Base-by-base conservation (phyloP, 2,797 vertebrate species). In the Lates japonicus region DNA sequence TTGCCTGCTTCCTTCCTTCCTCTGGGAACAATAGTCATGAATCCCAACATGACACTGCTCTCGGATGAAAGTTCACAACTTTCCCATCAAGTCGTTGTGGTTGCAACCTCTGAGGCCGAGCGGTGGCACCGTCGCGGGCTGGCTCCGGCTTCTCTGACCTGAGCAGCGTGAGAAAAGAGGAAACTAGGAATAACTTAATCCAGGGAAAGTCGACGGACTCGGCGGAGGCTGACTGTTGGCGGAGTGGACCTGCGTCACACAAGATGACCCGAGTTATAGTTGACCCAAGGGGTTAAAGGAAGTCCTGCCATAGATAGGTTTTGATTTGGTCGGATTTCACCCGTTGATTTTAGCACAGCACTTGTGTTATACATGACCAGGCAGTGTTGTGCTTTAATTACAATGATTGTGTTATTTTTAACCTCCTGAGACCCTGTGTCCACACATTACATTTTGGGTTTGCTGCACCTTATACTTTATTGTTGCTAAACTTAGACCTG, bases 111-210 rank as follows among this genome's bases (percentile, higher is more conserved):
- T 57, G 54, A 64, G 68, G n/a, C 61, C 29, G 2, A 6, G 54
- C 61, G 16, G 60, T 57, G 82, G 74, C 81, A 76, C 80, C 70
- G 12, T 81, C 61, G 25, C 4, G 46, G 37, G 37, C 81, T 44
- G 25, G 39, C 64, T 83, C 68, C 49, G 20, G 39, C 25, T 57
- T 72, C 44, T 85, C 46, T 81, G 78, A 89, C 79, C 67, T 37
- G 78, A 78, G 78, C 82, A 74, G 81, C 82, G 81, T 93, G 90
- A 93, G 90, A 92, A 87, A 88, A 83, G 79, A 90, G 90, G 90
- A 93, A 92, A 82, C 73, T 25, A 57, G 35, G 58, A 72, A 69
- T 46, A 67, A 74, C 44, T 69, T 60, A 33, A 57, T 84, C 61
- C 35, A 49, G 62, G 49, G 37, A 82, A 76, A 77, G 69, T 76